phyloP scores from a whole-genome alignment of 2,888 invertebrate genomes.

The Petrophora chlorosata region DNA sequence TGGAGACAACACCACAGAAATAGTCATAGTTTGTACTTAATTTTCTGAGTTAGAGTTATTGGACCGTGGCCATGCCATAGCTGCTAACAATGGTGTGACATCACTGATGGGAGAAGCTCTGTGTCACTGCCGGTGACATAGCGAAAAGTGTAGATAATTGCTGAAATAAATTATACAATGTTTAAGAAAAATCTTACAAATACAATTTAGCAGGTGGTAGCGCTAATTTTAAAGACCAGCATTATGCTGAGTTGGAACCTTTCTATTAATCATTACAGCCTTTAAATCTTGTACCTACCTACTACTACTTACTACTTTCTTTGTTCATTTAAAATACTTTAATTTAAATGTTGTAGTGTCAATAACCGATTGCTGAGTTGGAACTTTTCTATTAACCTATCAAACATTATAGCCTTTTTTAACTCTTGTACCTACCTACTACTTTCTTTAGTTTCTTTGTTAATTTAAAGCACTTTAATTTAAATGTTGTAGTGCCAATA shows the following conservation, averaged over 20 bases:
- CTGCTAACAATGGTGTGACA: constrained; percentile 24
- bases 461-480: too few relatives aligned
- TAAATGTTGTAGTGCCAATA: too few relatives aligned
- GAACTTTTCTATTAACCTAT: too few relatives aligned
- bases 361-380: background rate
- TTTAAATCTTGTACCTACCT: background rate
- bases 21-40: background rate
- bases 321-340: too few relatives aligned
- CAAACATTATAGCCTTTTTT: too few relatives aligned
- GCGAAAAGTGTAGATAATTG: background rate
- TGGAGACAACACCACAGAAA: background rate
- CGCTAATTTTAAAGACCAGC: too few relatives aligned
- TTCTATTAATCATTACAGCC: background rate
- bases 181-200: too few relatives aligned
- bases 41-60: constrained; percentile 30
- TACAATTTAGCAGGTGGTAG: too few relatives aligned
- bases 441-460: too few relatives aligned
- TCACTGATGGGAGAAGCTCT: constrained; percentile 30
- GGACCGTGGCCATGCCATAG: constrained; percentile 29
- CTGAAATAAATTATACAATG: background rate
- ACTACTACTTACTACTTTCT: too few relatives aligned
- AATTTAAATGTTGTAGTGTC: too few relatives aligned
- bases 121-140: constrained; percentile 5
- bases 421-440: too few relatives aligned
- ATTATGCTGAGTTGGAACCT: background rate